phyloP scores from a whole-genome alignment of 1,140 invertebrate genomes.

The Notospermus geniculatus region DNA sequence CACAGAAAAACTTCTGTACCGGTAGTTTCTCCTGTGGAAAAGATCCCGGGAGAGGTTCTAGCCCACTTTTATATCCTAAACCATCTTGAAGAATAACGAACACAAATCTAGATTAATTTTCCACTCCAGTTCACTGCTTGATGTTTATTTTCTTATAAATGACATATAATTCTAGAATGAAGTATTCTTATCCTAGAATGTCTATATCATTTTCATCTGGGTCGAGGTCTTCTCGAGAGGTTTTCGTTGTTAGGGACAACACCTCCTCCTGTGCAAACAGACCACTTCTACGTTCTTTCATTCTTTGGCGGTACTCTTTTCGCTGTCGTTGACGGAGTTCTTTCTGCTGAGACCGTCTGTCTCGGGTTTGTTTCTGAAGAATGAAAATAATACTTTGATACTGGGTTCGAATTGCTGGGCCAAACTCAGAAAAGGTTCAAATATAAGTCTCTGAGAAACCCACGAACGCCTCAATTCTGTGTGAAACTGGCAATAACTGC shows the following conservation, averaged over 20 bases:
- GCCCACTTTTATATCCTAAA: too few species aligned
- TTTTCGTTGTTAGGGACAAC: constrained; percentile 22
- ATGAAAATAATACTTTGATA: not conserved
- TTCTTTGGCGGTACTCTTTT: constrained; percentile 34
- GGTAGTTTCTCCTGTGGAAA: too few species aligned
- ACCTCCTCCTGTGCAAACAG: constrained; percentile 37
- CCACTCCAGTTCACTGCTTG: too few species aligned
- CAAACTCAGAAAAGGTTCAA: not conserved
- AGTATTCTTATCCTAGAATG: constrained; percentile 25
- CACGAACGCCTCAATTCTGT: too few species aligned
- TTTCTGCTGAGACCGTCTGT: constrained; percentile 23
- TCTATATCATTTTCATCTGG: constrained; percentile 29
- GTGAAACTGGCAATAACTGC: constrained; percentile 6
- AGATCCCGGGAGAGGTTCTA: too few species aligned
- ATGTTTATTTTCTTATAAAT: not conserved
- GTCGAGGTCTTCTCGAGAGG: constrained; percentile 20
- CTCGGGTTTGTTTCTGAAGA: constrained; percentile 24
- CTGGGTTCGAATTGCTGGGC: not conserved
- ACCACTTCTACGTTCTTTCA: constrained; percentile 41
- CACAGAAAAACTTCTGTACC: too few species aligned
- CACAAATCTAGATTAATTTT: too few species aligned
- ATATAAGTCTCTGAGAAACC: too few species aligned
- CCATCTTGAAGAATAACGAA: too few species aligned
- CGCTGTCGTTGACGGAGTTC: constrained; percentile 26
- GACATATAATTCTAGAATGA: not conserved